These are phyloP conservation scores for Tragelaphus buxtoni DNA, from an alignment of 2,113 vertebrate species.

Conservation along the genomic window DNA sequence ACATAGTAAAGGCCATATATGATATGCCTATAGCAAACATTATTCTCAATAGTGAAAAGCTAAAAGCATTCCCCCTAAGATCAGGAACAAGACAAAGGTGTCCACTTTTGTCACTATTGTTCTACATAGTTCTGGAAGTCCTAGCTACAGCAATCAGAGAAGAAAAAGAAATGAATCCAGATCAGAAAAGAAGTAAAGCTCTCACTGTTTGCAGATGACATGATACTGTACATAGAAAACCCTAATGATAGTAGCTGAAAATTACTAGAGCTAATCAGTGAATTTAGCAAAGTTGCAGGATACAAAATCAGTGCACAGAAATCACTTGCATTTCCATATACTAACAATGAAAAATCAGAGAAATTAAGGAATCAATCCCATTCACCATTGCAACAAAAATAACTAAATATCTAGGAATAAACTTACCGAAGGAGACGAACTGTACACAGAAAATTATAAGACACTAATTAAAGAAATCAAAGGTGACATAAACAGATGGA, in stretches of 20 bases:
- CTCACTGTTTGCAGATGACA: neutral
- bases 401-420: neutral
- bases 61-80: neutral
- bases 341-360: neutral
- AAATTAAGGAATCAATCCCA: neutral
- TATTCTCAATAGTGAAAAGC: neutral
- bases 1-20: neutral
- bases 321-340: neutral
- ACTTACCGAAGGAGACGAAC: neutral
- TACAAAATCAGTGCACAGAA: neutral
- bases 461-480: neutral
- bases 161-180: neutral
- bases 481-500: neutral
- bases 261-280: neutral
- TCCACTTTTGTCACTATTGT: neutral
- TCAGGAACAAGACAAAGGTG: neutral
- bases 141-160: neutral
- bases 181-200: neutral
- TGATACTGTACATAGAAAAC: neutral
- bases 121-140: neutral
- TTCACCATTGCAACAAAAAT: neutral
- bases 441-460: neutral
- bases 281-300: neutral
- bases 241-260: neutral
- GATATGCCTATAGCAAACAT: neutral